Evolutionary conservation across 1,140 invertebrate species (phyloP), one percentile per base, ranked within the genome.

Genomic region (Solen grandis): DNA sequence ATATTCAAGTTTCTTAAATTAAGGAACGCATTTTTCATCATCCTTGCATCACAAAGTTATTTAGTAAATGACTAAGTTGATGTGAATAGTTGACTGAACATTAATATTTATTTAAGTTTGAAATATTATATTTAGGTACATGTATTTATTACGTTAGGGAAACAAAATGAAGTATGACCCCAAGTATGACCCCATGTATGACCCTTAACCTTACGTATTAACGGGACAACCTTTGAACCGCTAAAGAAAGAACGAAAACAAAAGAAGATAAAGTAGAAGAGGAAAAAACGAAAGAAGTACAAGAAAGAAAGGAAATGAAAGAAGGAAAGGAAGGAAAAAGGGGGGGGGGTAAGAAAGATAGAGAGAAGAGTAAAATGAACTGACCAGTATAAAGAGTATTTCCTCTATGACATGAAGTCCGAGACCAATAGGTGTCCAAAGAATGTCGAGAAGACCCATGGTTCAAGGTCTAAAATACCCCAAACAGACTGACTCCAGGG

Each of bases 331-430:
- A 8, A 25, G 60, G 14, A 5, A 19, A 3, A 29, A 4, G 22
- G 22, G 36, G 14, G 27, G 14, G 22, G 8, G 4, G 31, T 16
- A 33, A 29, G 13, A 4, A 4, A 10, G 4, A 4, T 29, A 27
- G 14, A 63, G 16, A 29, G 27, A 4, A 22, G 8, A 63, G 25
- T 1, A 38, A 65, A 10, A 16, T 10, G 41, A 19, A 63, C 73
- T 76, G 65, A 76, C 74, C 62, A 76, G 31, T 36, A 66, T 22
- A 27, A 76, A 76, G 5, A 76, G 41, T 22, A 66, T 35, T 19
- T 66, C 22, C 31, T 76, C 74, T 5, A 66, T 76, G 4, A 55
- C 5, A 3, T 38, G 22, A 19, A 76, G 36, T 1, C 29, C 19
- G 50, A 76, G 31, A 27, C 27, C 14, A 16, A 76, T 25, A 19